These are phyloP conservation scores for Tinea trinotella DNA, from an alignment of 2,888 invertebrate genomes.

Conservation along the genomic window DNA sequence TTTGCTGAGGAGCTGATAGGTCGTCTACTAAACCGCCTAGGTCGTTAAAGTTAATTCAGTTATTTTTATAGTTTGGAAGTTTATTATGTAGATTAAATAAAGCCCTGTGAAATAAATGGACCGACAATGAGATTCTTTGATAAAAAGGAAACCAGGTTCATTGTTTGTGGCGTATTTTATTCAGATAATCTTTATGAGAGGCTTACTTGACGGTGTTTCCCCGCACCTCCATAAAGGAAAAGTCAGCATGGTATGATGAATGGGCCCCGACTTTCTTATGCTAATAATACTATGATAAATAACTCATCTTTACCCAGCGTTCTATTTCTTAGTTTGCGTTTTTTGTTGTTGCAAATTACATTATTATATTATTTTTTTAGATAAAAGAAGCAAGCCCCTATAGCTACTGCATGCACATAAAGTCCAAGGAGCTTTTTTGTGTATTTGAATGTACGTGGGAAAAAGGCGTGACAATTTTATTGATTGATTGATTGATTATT, in stretches of 20 bases:
- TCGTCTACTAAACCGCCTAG: too few relatives aligned
- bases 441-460: too few relatives aligned
- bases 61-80: too few relatives aligned
- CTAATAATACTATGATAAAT: slow-evolving; percentile 49
- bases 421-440: too few relatives aligned
- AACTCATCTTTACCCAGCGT: slow-evolving; percentile 32
- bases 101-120: background rate
- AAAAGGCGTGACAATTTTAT: too few relatives aligned
- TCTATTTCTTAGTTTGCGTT: background rate
- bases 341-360: background rate
- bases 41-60: too few relatives aligned
- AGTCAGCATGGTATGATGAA: slow-evolving; percentile 52
- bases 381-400: too few relatives aligned
- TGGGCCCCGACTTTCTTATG: slow-evolving; percentile 48
- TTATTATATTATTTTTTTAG: too few relatives aligned
- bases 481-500: too few relatives aligned
- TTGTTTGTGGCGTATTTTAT: slow-evolving; percentile 12
- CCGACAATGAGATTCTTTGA: background rate
- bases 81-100: too few relatives aligned
- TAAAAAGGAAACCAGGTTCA: slow-evolving; percentile 7
- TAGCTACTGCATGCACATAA: too few relatives aligned
- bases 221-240: slow-evolving; percentile 31
- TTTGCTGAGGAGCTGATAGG: too few relatives aligned
- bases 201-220: slow-evolving; percentile 16
- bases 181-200: slow-evolving; percentile 13